Evolutionary conservation across 2,797 vertebrate species (phyloP).

Genomic region (Parauchenoglanis punctatus): DNA sequence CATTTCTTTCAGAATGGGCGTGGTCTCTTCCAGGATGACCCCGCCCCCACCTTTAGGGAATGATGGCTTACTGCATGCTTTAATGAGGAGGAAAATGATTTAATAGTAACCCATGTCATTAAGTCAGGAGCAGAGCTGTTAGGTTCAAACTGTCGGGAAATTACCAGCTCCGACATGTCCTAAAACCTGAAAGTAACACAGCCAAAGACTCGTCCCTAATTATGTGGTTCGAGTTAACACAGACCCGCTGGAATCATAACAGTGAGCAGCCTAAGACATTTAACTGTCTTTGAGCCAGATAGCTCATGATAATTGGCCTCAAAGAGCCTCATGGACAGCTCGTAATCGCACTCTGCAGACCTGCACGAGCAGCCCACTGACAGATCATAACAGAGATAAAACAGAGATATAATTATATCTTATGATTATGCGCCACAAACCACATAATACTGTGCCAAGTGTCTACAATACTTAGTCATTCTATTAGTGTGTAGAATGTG

Average conservation of each 20-base stretch:
- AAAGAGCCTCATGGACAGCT: background rate
- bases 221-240: background rate
- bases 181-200: background rate
- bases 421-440: background rate
- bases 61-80: background rate
- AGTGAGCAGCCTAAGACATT: background rate
- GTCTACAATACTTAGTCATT: background rate
- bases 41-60: background rate
- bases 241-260: background rate
- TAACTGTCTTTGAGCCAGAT: background rate
- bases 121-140: background rate
- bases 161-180: background rate
- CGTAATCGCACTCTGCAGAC: background rate
- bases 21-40: background rate
- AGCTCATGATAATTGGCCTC: conserved; percentile 12
- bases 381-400: background rate
- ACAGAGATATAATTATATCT: background rate
- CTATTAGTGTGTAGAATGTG: background rate
- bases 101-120: background rate
- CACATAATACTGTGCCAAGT: background rate
- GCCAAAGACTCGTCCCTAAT: background rate
- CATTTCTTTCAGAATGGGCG: background rate
- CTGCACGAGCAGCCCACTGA: background rate
- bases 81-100: background rate
- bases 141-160: background rate